These are phyloP conservation scores for Dioctria linearis DNA, from an alignment of 2,888 invertebrate species.

Conservation along the genomic window DNA sequence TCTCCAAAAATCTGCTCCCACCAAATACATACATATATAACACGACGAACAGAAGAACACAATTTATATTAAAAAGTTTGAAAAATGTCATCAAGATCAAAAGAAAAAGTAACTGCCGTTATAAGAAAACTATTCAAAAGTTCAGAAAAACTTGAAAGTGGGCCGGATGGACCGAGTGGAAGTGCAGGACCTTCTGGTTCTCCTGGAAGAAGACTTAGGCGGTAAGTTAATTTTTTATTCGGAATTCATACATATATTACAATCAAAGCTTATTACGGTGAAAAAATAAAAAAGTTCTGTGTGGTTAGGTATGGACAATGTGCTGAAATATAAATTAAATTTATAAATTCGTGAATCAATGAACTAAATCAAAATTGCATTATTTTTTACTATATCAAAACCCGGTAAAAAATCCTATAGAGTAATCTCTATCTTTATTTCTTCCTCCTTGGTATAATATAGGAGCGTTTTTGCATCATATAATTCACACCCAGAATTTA, in stretches of 20 bases:
- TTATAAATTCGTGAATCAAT: not conserved
- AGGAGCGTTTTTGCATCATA: too few relatives aligned
- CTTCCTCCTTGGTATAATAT: too few relatives aligned
- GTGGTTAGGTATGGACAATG: too few relatives aligned
- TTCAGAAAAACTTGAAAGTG: constrained; percentile 79
- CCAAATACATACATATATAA: not conserved
- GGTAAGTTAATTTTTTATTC: constrained; percentile 56
- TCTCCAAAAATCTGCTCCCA: not conserved
- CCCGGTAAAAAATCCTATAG: too few relatives aligned
- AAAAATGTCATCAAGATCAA: constrained; percentile 83
- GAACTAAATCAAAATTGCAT: too few relatives aligned
- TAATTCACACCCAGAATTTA: too few relatives aligned
- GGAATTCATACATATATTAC: not conserved
- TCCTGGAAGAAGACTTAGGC: constrained; percentile 73
- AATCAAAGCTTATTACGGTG: not conserved
- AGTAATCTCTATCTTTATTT: too few relatives aligned
- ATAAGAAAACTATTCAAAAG: constrained; percentile 85
- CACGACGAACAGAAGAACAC: not conserved
- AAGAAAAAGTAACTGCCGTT: constrained; percentile 86
- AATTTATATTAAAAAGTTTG: not conserved
- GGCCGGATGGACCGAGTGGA: constrained; percentile 71
- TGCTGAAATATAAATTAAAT: too few relatives aligned
- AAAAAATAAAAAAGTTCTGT: too few relatives aligned
- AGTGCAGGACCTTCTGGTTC: constrained; percentile 73
- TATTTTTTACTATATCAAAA: too few relatives aligned